Conservation (phyloP, 2,888 invertebrate species). For the Oasisia sp. region DNA sequence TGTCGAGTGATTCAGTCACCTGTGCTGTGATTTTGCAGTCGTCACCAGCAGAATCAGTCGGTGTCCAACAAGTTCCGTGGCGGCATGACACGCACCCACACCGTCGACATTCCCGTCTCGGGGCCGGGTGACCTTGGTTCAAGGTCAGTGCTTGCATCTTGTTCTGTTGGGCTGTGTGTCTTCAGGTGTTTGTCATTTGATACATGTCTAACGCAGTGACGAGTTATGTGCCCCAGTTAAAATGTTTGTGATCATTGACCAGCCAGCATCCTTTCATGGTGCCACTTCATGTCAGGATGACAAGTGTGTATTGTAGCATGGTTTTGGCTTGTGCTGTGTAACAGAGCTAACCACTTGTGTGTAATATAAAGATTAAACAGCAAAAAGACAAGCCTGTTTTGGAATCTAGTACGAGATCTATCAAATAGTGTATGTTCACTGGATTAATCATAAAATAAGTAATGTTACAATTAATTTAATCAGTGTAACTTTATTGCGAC, state of each 20-base stretch:
- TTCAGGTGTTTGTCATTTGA: neutral
- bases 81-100: constrained; percentile 38
- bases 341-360: too few relatives aligned
- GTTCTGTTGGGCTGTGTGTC: neutral
- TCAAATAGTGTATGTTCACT: too few relatives aligned
- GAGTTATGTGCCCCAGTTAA: neutral
- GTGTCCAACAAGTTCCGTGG: neutral
- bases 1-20: neutral
- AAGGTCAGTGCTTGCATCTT: neutral
- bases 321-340: too few relatives aligned
- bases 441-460: too few relatives aligned
- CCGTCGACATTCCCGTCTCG: constrained; percentile 34
- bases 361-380: too few relatives aligned
- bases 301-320: too few relatives aligned
- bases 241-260: neutral
- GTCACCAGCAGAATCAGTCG: neutral
- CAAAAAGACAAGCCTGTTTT: too few relatives aligned
- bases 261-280: too few relatives aligned
- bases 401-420: too few relatives aligned
- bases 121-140: neutral
- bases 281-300: too few relatives aligned
- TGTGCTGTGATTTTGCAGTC: neutral
- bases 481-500: neutral
- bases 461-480: neutral
- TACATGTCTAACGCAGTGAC: neutral